These are phyloP conservation scores for Onychostoma macrolepis DNA, from an alignment of 2,113 vertebrate genomes.

Conservation along the genomic window DNA sequence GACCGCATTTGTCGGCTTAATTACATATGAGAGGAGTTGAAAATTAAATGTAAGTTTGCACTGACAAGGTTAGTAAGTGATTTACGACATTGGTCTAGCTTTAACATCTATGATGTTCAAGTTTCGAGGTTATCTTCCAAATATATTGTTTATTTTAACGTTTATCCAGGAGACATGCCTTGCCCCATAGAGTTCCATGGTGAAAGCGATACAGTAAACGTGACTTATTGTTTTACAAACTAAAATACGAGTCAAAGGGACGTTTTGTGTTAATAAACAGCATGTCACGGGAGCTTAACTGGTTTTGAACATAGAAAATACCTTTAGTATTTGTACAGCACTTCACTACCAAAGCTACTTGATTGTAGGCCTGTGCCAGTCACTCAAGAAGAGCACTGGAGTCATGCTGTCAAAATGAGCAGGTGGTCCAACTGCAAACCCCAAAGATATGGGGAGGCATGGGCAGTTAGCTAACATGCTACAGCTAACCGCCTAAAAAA, in stretches of 20 bases:
- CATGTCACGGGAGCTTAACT: neutral
- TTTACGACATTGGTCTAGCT: neutral
- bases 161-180: neutral
- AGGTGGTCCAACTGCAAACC: constrained; percentile 17
- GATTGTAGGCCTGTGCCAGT: constrained; percentile 26
- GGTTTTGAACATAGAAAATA: neutral
- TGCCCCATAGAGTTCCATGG: neutral
- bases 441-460: constrained; percentile 4
- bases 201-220: neutral
- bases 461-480: constrained; percentile 14
- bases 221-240: neutral
- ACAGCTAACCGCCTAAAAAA: neutral
- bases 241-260: neutral
- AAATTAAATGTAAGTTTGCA: neutral
- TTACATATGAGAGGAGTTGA: neutral
- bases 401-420: constrained; percentile 29
- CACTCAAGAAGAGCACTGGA: constrained; percentile 20
- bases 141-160: neutral
- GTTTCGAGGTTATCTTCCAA: neutral
- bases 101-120: neutral
- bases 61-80: neutral
- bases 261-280: neutral
- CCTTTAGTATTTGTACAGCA: neutral
- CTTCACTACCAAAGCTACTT: neutral
- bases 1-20: neutral